Base-by-base conservation (phyloP, 2,888 invertebrate species). In the Xanthorhoe spadicearia region DNA sequence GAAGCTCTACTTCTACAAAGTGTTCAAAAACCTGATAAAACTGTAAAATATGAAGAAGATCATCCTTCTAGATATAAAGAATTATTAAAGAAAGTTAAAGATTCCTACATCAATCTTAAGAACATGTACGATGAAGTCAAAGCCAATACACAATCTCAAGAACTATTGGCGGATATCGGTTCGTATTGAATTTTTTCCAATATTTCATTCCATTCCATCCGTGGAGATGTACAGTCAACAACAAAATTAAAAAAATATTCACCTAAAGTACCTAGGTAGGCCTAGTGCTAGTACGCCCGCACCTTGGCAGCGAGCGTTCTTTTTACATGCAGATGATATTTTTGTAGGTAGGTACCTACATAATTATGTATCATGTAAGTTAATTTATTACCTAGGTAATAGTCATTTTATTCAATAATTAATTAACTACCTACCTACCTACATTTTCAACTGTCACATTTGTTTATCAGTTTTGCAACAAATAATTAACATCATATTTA, bases 71-170 rank as follows among this genome's bases (percentile, higher is more conserved):
- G 83, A 3, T 79, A 79, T 43, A 82, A 81, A 65, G 70, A 70
- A 15, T 83, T 78, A 68, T 19, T 74, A 9, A 69, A 48, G 43
- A 78, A 83, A 51, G 60, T 84, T 15, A 85, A 79, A 66, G 78
- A 80, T n/a, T 73, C 77, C 0, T 85, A 76, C 59, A 64, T 58
- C 9, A 65, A 72, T 32, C 48, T 71, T 5, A 73, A 65, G 43
- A 71, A 80, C 64, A 71, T 86, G 65, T 89, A 84, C 73, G 82
- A 85, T 68, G 90, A 91, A 63, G 68, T 92, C 32, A 87, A 84
- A 76, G 67, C 71, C 2, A 81, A 81, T 23, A 84, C 83, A 2
- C 76, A 74, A 59, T 75, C 81, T 19, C 74, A 79, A 68, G 83
- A 85, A 58, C 74, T 77, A 6, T 71, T 87, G 13, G 79, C 64